Conservation (phyloP, 2,113 vertebrate species). For the Oreamnos americanus region DNA sequence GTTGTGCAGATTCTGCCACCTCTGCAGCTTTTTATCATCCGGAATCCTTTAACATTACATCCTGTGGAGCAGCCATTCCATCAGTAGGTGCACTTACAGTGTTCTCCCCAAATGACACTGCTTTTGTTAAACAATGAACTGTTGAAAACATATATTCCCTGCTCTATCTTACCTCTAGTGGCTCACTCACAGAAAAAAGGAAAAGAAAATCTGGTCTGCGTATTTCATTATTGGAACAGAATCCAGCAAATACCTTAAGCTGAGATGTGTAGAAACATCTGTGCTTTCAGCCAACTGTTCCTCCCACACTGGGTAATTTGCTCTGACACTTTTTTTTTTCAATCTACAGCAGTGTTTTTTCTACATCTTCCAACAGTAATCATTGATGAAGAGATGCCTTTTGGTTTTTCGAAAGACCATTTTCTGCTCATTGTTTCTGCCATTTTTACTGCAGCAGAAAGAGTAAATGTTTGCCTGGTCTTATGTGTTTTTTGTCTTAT, state of each 20-base stretch:
- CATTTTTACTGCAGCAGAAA: conserved; percentile 50
- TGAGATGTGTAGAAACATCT: background rate
- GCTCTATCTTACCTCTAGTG: background rate
- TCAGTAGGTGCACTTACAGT: background rate
- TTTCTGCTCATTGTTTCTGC: conserved; percentile 63
- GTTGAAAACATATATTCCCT: background rate
- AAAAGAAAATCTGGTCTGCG: background rate
- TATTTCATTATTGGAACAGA: conserved; percentile 19
- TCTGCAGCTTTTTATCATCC: background rate
- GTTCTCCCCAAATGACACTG: background rate
- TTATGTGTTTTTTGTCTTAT: conserved; percentile 9
- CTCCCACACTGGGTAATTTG: conserved; percentile 59
- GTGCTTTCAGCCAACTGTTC: background rate
- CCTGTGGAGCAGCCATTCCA: background rate
- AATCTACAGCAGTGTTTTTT: background rate
- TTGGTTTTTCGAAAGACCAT: conserved; percentile 58
- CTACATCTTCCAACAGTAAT: conserved; percentile 6
- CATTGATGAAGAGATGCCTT: conserved; percentile 61
- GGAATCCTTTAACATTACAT: background rate
- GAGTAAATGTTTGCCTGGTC: conserved; percentile 44
- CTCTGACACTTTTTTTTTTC: background rate
- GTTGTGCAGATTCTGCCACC: background rate
- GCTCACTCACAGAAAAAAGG: background rate
- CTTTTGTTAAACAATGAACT: conserved; percentile 32
- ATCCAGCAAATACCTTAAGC: conserved; percentile 26